A percentile compares a stretch with the other conserved stretches of the same genome.
Conservation (phyloP, 1,140 invertebrate species). For the Brachionus paranguensis region DNA sequence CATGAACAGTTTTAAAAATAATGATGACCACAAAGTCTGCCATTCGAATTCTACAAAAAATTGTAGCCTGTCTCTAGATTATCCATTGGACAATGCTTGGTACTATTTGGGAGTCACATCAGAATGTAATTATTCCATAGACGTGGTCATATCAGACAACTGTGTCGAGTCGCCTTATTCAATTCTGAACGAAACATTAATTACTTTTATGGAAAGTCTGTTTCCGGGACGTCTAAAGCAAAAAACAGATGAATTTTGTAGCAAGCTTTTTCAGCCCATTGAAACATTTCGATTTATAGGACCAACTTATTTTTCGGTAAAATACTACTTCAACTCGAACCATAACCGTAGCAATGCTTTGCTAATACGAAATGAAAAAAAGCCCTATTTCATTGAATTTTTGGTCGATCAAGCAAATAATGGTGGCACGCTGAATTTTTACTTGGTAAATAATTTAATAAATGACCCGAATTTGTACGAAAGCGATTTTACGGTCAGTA, state of each 20-base stretch:
- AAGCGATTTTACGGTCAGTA: neutral
- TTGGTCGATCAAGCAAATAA: constrained; percentile 29
- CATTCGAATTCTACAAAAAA: neutral
- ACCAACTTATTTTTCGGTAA: constrained; percentile 34
- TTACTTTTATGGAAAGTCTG: neutral
- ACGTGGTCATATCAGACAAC: neutral
- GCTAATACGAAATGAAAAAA: constrained; percentile 24
- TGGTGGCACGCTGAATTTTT: constrained; percentile 24
- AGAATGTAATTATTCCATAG: constrained; percentile 24
- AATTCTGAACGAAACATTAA: neutral
- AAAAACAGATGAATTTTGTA: neutral
- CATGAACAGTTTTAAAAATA: constrained; percentile 13
- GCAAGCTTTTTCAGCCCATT: neutral
- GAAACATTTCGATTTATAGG: constrained; percentile 39
- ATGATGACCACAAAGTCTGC: neutral
- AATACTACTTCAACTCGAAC: constrained; percentile 38
- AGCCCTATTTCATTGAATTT: constrained; percentile 39
- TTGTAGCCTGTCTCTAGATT: constrained; percentile 1
- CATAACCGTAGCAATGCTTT: constrained; percentile 36
- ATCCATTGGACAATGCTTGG: constrained; percentile 3
- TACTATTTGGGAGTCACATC: constrained; percentile 22
- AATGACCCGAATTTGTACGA: neutral
- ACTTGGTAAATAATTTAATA: constrained; percentile 29
- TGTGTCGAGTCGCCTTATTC: neutral
- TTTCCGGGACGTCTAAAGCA: neutral